Base-by-base conservation (phyloP, 2,113 vertebrate species). In the Fukomys damarensis region DNA sequence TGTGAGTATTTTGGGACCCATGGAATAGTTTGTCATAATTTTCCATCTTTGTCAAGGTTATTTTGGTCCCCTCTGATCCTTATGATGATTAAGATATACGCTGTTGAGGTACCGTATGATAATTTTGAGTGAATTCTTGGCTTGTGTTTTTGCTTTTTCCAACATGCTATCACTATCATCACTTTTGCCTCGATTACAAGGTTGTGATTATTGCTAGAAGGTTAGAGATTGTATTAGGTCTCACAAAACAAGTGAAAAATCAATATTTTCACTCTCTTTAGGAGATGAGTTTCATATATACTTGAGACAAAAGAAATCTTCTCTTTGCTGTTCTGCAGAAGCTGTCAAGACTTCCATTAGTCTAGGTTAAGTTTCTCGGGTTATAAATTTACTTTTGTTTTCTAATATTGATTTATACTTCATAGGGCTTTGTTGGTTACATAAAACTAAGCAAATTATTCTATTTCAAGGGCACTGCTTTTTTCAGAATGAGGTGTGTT, bases 231-330 rank as follows among this genome's bases (percentile, higher is more conserved):
- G 30, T 68, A 93, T 92, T 97, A 97, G 63, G 85, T 97, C 74
- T 95, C 81, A 65, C 41, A 76, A 96, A 98, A 89, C 52, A 98
- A 97, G 95, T 86, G 5, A 61, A 98, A 98, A 98, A 98, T 97
- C 41, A 46, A 81, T 97, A 88, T 70, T 97, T 91, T 97, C 94
- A 87, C 81, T 97, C 96, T 91, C 54, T 97, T 82, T 89, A 95
- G 7, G 61, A 83, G 63, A 26, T 95, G 63, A 90, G 63, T 96
- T 96, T 94, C 49, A 92, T 86, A 89, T 38, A 61, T 85, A 59
- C 20, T 98, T 80, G 56, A 94, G 72, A 61, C 97, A 56, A 96
- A 97, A 96, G 22, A 93, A 65, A 96, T 92, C 91, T 84, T 93
- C 85, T 46, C 38, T 97, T 97, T 97, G 81, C 95, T 97, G 74